Conservation (phyloP, 2,797 vertebrate species). For the Arnoldichthys spilopterus region DNA sequence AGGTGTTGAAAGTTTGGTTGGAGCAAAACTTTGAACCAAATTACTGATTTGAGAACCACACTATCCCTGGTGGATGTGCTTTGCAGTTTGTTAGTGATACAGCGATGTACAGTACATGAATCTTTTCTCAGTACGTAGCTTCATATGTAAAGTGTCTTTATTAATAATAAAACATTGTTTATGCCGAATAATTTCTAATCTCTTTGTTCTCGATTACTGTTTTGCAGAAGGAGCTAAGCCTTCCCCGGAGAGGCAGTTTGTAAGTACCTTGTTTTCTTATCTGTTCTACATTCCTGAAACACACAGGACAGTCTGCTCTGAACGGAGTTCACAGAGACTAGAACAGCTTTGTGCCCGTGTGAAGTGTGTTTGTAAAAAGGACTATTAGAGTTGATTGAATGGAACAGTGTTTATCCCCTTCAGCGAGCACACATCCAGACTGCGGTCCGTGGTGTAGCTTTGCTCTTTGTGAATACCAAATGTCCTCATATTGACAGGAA, state of each 20-base stretch:
- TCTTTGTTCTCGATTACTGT: slow-evolving; percentile 46
- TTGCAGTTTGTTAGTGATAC: background rate
- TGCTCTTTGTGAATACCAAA: too few relatives aligned
- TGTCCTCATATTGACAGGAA: too few relatives aligned
- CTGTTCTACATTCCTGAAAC: background rate
- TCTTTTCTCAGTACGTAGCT: background rate
- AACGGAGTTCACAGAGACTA: background rate
- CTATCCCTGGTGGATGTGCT: too few relatives aligned
- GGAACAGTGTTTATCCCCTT: background rate
- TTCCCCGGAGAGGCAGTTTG: slow-evolving; percentile 84
- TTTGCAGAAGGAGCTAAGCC: slow-evolving; percentile 84
- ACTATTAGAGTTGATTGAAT: background rate
- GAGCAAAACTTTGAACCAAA: too few relatives aligned
- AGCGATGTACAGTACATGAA: background rate
- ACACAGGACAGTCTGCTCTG: slow-evolving; percentile 14
- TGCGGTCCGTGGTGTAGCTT: too few relatives aligned
- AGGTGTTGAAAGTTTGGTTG: too few relatives aligned
- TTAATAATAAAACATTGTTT: too few relatives aligned
- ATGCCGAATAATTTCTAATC: background rate
- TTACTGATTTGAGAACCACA: too few relatives aligned
- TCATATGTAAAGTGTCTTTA: background rate
- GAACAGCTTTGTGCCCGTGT: background rate
- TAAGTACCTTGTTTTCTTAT: slow-evolving; percentile 70
- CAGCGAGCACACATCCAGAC: too few relatives aligned
- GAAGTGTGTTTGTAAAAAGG: background rate